Base-by-base conservation (phyloP, 2,797 vertebrate genomes). In the Typhlichthys subterraneus region DNA sequence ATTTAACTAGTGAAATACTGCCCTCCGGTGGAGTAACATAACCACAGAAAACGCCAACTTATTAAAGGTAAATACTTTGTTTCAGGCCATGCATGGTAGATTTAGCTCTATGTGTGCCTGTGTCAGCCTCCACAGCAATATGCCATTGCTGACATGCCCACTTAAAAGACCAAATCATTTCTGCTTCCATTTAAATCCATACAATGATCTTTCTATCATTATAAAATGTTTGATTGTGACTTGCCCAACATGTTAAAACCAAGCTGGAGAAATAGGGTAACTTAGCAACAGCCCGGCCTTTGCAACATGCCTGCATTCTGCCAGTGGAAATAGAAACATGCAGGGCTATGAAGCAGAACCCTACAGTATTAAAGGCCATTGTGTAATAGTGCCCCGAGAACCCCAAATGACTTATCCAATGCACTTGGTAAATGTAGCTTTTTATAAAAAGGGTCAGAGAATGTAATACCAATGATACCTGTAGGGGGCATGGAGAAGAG, bases 21-120 rank as follows among this genome's bases (percentile, higher is more conserved):
- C 85, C 87, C 80, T 70, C 86, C 45, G 67, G 76, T 81, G 88
- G 86, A 77, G 12, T 9, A 5, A 58, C 15, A 17, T 42, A 45
- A 42, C 11, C 7, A 6, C 38, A 42, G 10, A n/a, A 57, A 11
- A 4, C 38, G 42, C 9, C 53, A 14, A 53, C n/a, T 23, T 12
- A 13, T 9, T 19, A 3, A 12, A 19, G 19, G 12, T 4, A 54
- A 12, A 29, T 31, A 3, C 23, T 23, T 23, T 23, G 23, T 3
- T 23, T 23, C 23, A 23, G 23, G 23, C 19, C 19, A 19, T 19
- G 19, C 19, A 19, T 19, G 19, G 19, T 19, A 19, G 19, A 19
- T 19, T 19, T 19, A 19, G 19, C 11, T 23, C 13, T 50, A 12
- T 54, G 19, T 19, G 19, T 19, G 19, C 19, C 2, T 19, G 19